phyloP scores from a whole-genome alignment of 2,888 invertebrate species.

The Elgonia sp. region DNA sequence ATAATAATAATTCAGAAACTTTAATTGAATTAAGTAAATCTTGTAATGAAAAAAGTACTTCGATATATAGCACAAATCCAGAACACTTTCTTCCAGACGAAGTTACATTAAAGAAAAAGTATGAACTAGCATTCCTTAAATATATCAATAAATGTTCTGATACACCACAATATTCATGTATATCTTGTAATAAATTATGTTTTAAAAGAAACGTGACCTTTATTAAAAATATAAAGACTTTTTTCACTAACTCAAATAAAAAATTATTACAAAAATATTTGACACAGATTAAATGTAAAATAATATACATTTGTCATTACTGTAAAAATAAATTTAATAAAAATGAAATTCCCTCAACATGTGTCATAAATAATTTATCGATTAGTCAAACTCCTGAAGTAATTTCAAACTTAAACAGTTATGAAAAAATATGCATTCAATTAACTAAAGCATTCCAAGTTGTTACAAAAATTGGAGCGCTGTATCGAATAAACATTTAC shows the following conservation, averaged over 20 bases:
- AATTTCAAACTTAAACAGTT: no score
- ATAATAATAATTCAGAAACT: no score
- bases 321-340: constrained; percentile 72
- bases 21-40: no score
- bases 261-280: not conserved
- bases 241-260: not conserved
- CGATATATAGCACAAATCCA: no score
- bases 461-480: constrained; percentile 80
- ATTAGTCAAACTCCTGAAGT: constrained; percentile 44
- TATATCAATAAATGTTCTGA: not conserved
- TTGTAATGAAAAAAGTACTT: no score
- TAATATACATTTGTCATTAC: constrained; percentile 56
- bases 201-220: not conserved
- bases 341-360: no score
- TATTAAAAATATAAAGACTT: not conserved
- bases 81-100: no score
- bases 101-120: not conserved
- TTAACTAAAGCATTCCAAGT: constrained; percentile 84
- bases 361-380: constrained; percentile 78
- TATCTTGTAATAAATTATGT: constrained; percentile 11
- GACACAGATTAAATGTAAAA: constrained; percentile 3
- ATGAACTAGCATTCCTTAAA: not conserved
- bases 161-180: not conserved
- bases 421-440: constrained; percentile 80
- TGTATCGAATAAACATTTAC: constrained; percentile 80